A percentile compares a stretch with the other conserved stretches of the same genome.
Evolutionary conservation across 2,888 invertebrate species (phyloP).

Genomic region (Cryptops parisi): DNA sequence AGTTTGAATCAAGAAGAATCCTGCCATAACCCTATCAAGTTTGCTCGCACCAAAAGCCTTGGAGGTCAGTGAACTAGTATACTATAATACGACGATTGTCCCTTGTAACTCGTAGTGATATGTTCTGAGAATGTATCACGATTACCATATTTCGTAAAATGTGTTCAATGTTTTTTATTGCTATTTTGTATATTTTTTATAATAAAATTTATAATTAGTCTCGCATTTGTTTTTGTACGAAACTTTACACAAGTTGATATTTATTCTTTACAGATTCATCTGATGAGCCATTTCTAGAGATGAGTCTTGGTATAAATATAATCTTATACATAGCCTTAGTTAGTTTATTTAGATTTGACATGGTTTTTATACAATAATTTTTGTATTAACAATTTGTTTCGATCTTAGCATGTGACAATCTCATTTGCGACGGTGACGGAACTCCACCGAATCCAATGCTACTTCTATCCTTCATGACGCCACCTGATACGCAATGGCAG

Average conservation of each 20-base stretch:
- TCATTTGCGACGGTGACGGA: conserved; percentile 72
- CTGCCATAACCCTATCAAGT: background rate
- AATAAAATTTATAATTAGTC: no score
- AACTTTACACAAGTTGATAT: no score
- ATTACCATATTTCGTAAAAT: no score
- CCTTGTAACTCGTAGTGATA: no score
- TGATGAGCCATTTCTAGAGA: conserved; percentile 70
- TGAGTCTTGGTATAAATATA: conserved; percentile 51
- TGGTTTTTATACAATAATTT: background rate
- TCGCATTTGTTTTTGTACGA: no score
- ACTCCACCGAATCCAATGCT: conserved; percentile 68
- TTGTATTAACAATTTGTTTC: background rate
- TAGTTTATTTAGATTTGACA: background rate
- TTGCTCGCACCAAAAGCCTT: background rate
- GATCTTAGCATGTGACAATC: conserved; percentile 61
- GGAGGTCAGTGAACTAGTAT: background rate
- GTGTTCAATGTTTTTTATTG: background rate
- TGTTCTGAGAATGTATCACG: no score
- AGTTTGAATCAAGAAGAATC: background rate
- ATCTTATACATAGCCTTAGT: no score
- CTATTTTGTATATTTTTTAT: background rate
- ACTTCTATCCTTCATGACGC: conserved; percentile 40
- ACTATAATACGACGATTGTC: background rate
- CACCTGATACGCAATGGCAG: conserved; percentile 44
- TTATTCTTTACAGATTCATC: conserved; percentile 48